Evolutionary conservation across 1,140 invertebrate species (phyloP).

Genomic region (Aphidius gifuensis): DNA sequence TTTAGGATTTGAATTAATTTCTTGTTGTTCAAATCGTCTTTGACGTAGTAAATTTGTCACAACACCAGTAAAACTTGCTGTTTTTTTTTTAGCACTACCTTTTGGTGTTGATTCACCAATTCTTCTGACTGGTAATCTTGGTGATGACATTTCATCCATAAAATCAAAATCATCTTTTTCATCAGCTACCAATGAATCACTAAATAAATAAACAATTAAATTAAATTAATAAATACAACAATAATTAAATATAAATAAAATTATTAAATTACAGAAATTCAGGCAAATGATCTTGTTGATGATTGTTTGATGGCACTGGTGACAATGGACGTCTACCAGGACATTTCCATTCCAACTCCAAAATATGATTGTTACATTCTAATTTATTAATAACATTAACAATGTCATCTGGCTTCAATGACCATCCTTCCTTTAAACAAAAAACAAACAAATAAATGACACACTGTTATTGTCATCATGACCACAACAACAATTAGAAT

Average conservation of each 20-base stretch:
- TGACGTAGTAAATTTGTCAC: constrained; percentile 71
- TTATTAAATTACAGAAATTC: constrained; percentile 44
- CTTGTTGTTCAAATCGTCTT: constrained; percentile 61
- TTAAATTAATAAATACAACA: neutral
- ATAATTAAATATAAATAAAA: constrained; percentile 6
- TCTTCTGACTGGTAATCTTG: constrained; percentile 62
- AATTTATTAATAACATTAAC: constrained; percentile 59
- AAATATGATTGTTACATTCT: constrained; percentile 53
- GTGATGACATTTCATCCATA: constrained; percentile 69
- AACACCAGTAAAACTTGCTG: constrained; percentile 70
- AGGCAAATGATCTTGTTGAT: constrained; percentile 41
- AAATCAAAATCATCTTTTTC: constrained; percentile 72
- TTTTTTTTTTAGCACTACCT: constrained; percentile 74
- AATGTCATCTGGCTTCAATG: constrained; percentile 53
- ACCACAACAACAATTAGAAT: neutral
- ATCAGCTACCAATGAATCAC: constrained; percentile 47
- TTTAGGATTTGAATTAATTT: constrained; percentile 48
- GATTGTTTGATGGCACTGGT: constrained; percentile 49
- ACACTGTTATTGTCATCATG: neutral
- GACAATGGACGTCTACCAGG: constrained; percentile 61
- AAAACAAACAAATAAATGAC: constrained; percentile 22
- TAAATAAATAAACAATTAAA: constrained; percentile 9
- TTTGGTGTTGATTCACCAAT: constrained; percentile 63
- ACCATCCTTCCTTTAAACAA: constrained; percentile 43
- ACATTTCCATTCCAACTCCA: constrained; percentile 63